phyloP scores from a whole-genome alignment of 2,888 invertebrate species.

The Aricia artaxerxes region DNA sequence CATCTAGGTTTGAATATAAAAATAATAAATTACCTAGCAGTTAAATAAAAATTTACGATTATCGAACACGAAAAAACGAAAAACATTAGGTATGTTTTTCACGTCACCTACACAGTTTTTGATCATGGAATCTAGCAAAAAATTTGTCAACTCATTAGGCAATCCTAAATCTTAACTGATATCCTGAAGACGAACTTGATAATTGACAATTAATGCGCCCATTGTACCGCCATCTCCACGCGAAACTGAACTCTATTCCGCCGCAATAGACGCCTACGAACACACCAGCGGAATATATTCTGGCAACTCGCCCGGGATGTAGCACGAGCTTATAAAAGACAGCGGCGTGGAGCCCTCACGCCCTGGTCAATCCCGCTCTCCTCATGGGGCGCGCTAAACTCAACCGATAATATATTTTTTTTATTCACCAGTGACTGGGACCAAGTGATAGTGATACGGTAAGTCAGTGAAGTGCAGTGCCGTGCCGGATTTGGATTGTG shows the following conservation, averaged over 20 bases:
- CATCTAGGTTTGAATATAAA: too few relatives aligned
- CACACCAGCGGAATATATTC: slow-evolving; percentile 37
- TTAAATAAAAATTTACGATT: too few relatives aligned
- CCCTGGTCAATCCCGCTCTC: slow-evolving; percentile 73
- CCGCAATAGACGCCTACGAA: background rate
- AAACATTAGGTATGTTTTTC: too few relatives aligned
- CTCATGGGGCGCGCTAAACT: slow-evolving; percentile 79
- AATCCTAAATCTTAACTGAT: background rate
- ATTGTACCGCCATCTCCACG: background rate
- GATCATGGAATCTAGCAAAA: background rate
- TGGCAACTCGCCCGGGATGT: slow-evolving; percentile 68
- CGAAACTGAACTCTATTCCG: slow-evolving; percentile 3
- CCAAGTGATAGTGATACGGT: slow-evolving; percentile 80
- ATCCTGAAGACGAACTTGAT: background rate
- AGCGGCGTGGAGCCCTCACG: slow-evolving; percentile 66
- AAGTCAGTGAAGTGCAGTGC: slow-evolving; percentile 75
- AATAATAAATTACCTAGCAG: too few relatives aligned
- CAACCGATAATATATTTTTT: slow-evolving; percentile 60
- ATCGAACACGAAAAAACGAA: too few relatives aligned
- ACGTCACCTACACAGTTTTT: background rate
- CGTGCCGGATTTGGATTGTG: slow-evolving; percentile 52
- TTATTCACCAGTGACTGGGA: slow-evolving; percentile 63
- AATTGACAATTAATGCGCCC: slow-evolving; percentile 26
- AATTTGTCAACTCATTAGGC: background rate
- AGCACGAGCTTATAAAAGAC: slow-evolving; percentile 78